Conservation (phyloP, 1,140 invertebrate species). For the Zaprionus ghesquierei region DNA sequence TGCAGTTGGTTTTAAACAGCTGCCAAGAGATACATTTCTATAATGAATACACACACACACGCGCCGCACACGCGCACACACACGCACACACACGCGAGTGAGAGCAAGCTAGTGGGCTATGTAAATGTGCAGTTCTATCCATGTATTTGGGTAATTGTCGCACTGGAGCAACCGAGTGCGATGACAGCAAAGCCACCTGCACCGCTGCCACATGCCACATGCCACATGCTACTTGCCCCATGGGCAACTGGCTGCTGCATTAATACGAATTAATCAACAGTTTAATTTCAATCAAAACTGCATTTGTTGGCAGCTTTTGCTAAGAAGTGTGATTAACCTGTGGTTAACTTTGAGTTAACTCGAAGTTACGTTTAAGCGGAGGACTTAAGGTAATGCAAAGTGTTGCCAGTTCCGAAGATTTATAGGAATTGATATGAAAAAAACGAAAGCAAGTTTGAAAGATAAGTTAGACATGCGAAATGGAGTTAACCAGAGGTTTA, state of each 20-base stretch:
- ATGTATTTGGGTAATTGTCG: slow-evolving; percentile 34
- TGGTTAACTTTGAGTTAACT: too few relatives aligned
- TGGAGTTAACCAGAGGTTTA: too few relatives aligned
- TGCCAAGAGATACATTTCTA: slow-evolving; percentile 39
- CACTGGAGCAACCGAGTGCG: slow-evolving; percentile 8
- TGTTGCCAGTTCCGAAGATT: too few relatives aligned
- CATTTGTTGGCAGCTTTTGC: background rate
- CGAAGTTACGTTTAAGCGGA: background rate
- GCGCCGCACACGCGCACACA: slow-evolving; percentile 9
- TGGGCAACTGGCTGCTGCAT: background rate
- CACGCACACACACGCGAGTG: background rate
- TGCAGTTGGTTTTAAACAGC: slow-evolving; percentile 36
- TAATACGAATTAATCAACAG: slow-evolving; percentile 12
- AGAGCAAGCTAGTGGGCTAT: background rate
- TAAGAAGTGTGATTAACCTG: background rate
- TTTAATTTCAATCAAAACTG: background rate
- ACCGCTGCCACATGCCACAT: background rate
- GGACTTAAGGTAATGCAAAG: background rate
- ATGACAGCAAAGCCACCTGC: background rate
- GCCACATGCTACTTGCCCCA: background rate
- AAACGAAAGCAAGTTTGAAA: too few relatives aligned
- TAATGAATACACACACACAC: slow-evolving; percentile 26
- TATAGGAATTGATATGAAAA: too few relatives aligned
- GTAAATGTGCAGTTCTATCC: background rate
- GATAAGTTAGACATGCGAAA: too few relatives aligned